A percentile compares a stretch with the other conserved stretches of the same genome.
Conservation (phyloP, 2,888 invertebrate genomes). For the Lepidonotus clava region DNA sequence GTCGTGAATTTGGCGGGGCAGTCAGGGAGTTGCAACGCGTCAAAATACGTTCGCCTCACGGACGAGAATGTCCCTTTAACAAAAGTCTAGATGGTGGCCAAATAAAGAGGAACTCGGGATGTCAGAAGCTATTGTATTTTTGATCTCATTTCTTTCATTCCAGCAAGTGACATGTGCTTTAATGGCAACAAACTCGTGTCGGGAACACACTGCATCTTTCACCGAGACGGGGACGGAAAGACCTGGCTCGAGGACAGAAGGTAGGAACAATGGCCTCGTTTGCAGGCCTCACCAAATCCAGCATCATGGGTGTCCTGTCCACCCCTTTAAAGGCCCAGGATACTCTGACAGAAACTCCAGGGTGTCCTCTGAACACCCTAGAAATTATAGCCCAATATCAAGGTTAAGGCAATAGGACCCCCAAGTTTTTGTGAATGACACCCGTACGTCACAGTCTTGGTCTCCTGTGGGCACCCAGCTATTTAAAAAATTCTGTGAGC, state of each 20-base stretch:
- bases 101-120: background rate
- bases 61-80: background rate
- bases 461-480: too few species aligned
- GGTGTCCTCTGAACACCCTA: background rate
- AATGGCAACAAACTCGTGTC: conserved; percentile 75
- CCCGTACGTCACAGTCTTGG: too few species aligned
- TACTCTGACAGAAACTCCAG: background rate
- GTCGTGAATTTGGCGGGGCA: background rate
- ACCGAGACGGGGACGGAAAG: conserved; percentile 68
- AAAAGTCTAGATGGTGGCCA: background rate
- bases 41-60: background rate
- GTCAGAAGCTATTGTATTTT: background rate
- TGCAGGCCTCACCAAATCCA: too few species aligned
- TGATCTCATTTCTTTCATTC: background rate
- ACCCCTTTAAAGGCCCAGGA: background rate
- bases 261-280: conserved; percentile 65
- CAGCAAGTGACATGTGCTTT: conserved; percentile 55
- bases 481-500: too few species aligned
- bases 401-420: background rate
- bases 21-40: background rate
- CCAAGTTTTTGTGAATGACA: background rate
- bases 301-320: background rate
- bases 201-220: conserved; percentile 73
- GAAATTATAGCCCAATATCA: background rate
- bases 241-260: conserved; percentile 74